Percentiles rank a stretch among this genome's conserved stretches.
Conservation (phyloP, 92 coral and sea anemone species). For the Ricordea florida region DNA sequence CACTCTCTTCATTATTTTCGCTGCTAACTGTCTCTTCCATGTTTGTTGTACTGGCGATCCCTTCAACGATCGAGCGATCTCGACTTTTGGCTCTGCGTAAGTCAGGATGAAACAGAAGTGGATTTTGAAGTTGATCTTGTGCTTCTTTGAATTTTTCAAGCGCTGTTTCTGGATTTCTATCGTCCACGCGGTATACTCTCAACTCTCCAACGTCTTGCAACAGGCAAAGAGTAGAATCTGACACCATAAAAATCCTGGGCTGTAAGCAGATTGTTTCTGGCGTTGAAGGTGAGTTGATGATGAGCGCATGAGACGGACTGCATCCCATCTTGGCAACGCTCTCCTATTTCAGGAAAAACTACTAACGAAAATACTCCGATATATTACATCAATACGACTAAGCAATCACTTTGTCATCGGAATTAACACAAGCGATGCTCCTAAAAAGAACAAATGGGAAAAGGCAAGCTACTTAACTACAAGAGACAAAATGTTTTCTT, state of each 20-base stretch:
- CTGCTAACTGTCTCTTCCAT: too few species aligned
- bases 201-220: slow-evolving; percentile 93
- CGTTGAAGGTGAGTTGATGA: slow-evolving; percentile 66
- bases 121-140: slow-evolving; percentile 79
- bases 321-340: slow-evolving; percentile 86
- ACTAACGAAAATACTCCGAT: too few species aligned
- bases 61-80: neutral
- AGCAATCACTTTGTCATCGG: too few species aligned
- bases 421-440: too few species aligned
- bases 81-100: slow-evolving; percentile 43
- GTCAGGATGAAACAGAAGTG: slow-evolving; percentile 69
- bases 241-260: slow-evolving; percentile 95
- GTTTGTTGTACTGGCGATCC: slow-evolving; percentile 10
- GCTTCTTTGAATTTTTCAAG: slow-evolving; percentile 63
- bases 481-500: too few species aligned
- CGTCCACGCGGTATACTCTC: slow-evolving; percentile 81
- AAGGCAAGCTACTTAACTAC: too few species aligned
- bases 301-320: slow-evolving; percentile 89
- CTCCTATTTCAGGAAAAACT: too few species aligned
- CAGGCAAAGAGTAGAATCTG: slow-evolving; percentile 82
- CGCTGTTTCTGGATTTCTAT: slow-evolving; percentile 64
- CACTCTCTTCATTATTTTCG: too few species aligned
- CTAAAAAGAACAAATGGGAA: too few species aligned
- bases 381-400: too few species aligned
- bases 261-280: slow-evolving; percentile 78